phyloP scores from a whole-genome alignment of 2,888 invertebrate species.

The Cetonia aurata region DNA sequence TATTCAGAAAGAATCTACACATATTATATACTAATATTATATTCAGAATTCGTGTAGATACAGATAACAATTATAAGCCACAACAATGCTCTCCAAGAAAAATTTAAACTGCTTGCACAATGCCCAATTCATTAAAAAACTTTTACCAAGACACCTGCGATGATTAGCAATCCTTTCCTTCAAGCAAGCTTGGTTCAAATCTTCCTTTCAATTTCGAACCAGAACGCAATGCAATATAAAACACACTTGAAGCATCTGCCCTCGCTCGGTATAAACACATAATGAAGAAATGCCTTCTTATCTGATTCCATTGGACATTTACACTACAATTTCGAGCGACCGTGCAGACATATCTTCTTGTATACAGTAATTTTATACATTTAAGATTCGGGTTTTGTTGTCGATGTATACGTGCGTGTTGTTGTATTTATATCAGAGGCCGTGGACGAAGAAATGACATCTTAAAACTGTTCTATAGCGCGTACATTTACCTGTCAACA shows the following conservation, averaged over 20 bases:
- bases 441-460: slow-evolving; percentile 56
- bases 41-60: no score
- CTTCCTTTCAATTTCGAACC: background rate
- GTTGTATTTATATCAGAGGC: slow-evolving; percentile 24
- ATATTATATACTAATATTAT: no score
- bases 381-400: slow-evolving; percentile 56
- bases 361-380: slow-evolving; percentile 63
- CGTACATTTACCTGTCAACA: slow-evolving; percentile 59
- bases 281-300: slow-evolving; percentile 49
- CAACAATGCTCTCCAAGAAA: background rate
- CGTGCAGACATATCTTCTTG: slow-evolving; percentile 54
- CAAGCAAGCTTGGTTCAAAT: slow-evolving; percentile 9
- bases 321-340: slow-evolving; percentile 61
- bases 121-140: slow-evolving; percentile 12
- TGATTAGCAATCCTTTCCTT: slow-evolving; percentile 30
- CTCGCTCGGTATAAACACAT: slow-evolving; percentile 27
- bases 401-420: slow-evolving; percentile 5
- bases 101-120: background rate
- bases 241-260: slow-evolving; percentile 47
- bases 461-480: slow-evolving; percentile 53
- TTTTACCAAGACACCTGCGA: background rate
- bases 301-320: slow-evolving; percentile 54
- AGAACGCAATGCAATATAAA: slow-evolving; percentile 27
- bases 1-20: no score
- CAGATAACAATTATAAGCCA: no score